These are phyloP conservation scores for Shinisaurus crocodilurus DNA, from an alignment of 2,113 vertebrate species.

Conservation along the genomic window DNA sequence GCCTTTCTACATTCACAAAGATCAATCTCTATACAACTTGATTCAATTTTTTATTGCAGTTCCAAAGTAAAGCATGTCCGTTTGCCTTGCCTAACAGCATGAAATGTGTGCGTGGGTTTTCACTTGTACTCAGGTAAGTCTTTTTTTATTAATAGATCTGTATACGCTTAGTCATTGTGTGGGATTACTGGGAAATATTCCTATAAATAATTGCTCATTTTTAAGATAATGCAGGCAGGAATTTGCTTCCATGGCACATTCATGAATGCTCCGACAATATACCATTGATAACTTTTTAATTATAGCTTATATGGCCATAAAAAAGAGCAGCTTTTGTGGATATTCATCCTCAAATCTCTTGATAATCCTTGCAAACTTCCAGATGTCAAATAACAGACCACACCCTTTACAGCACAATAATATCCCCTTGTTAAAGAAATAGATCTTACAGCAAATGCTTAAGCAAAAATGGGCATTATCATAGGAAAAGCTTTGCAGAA, in stretches of 20 bases:
- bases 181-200: slow-evolving; percentile 65
- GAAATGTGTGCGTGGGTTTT: neutral
- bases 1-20: slow-evolving; percentile 28
- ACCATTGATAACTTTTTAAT: slow-evolving; percentile 72
- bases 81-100: slow-evolving; percentile 15
- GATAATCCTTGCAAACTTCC: slow-evolving; percentile 70
- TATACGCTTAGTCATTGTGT: slow-evolving; percentile 49
- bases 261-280: slow-evolving; percentile 56
- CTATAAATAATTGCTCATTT: slow-evolving; percentile 71
- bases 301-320: slow-evolving; percentile 59
- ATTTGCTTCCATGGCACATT: slow-evolving; percentile 75
- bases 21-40: neutral
- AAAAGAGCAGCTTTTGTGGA: slow-evolving; percentile 26
- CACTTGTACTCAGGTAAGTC: slow-evolving; percentile 46
- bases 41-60: slow-evolving; percentile 18
- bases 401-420: slow-evolving; percentile 27
- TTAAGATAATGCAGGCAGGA: slow-evolving; percentile 67
- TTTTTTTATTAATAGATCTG: slow-evolving; percentile 58
- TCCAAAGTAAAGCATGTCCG: slow-evolving; percentile 27
- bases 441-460: neutral
- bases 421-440: slow-evolving; percentile 7
- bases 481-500: slow-evolving; percentile 9
- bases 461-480: slow-evolving; percentile 25
- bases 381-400: slow-evolving; percentile 55
- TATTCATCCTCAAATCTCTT: slow-evolving; percentile 70